Base-by-base conservation (phyloP, 1,140 invertebrate genomes). In the Ostrea denselamellosa region DNA sequence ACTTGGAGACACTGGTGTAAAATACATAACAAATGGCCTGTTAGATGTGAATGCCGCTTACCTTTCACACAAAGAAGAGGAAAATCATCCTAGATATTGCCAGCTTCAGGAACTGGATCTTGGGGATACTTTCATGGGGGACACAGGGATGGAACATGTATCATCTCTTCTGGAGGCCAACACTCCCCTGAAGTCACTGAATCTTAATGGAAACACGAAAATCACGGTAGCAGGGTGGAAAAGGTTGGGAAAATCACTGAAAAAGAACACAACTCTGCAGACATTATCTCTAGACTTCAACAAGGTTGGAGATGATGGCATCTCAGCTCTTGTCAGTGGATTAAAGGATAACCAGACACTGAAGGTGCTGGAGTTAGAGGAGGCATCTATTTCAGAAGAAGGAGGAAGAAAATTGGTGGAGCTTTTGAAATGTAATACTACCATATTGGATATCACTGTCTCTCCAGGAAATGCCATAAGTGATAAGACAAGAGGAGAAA, bases 381-480 rank as follows among this genome's bases (percentile, higher is more conserved):
- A 89, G 28, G 89, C 90, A 25, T 88, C 88, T 8, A 87, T 93
- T 17, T 87, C 85, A 10, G 89, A 92, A 12, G 85, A 85, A 19
- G 92, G 92, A 8, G 93, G 90, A 28, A 85, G 71, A 44, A 71
- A 44, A 56, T 44, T 93, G 25, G 71, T 92, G 54, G 90, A 93
- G 17, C 83, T 93, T 22, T 81, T 93, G 22, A 92, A 92, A 88
- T 85, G 88, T 77, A 92, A 93, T 86, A 90, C 90, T 17, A 90
- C 89, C 12, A 85, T 93, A 10, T 58, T 90, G 82, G 92, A 93
- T 52, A 87, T 93, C 10, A 92, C 90, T 19, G 58, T 93, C 71
- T 85, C 65, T 8, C 92, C 91, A 17, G 92, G 92, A 22, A 92
- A 92, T 83, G n/a, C 86, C 44, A 89, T 93, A n/a, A 68, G 89